Base-by-base conservation (phyloP, 1,140 invertebrate genomes). In the Ceratina australensis region DNA sequence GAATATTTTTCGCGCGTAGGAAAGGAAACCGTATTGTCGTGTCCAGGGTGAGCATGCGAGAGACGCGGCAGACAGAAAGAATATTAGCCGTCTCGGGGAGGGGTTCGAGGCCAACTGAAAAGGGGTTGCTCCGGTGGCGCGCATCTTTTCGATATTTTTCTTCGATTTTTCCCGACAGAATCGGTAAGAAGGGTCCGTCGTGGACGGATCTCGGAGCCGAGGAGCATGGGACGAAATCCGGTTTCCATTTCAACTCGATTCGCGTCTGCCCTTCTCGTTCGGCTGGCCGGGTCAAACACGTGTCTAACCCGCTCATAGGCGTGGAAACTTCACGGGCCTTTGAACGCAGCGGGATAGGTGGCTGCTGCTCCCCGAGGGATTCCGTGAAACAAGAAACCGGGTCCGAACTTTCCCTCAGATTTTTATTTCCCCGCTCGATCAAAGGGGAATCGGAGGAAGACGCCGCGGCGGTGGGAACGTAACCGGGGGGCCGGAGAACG, bases 271-370 rank as follows among this genome's bases (percentile, higher is more conserved):
- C n/a, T 33, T 50, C 42, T 67, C 24, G 33, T 59, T 59, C 64
- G 42, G 26, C n/a, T 50, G 26, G 54, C 65, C 52, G 50, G 74
- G 74, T 78, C 61, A 77, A 64, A 78, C 74, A 81, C 67, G 66
- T 71, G 66, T 77, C 74, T 68, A 66, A 67, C 57, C 26, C 61
- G 42, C 33, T 57, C 54, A 24, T 59, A 68, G 33, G 22, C 65
- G 42, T 75, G 54, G 63, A 74, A 74, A n/a, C 61, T 74, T 56
- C 26, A 49, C 64, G 12, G 49, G 56, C 22, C 64, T n/a, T 47
- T 12, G 33, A 16, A 13, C 18, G 16, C 33, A 16, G 8, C 24
- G 50, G 33, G 33, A 42, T 10, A 10, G 33, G 8, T 42, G 18
- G 18, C 18, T 50, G n/a, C n/a, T n/a, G n/a, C 49, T 28, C 22